Percentiles rank a stretch among this genome's conserved stretches.
Evolutionary conservation across 1,140 invertebrate genomes (phyloP).

Genomic region (Muscidifurax raptorellus): DNA sequence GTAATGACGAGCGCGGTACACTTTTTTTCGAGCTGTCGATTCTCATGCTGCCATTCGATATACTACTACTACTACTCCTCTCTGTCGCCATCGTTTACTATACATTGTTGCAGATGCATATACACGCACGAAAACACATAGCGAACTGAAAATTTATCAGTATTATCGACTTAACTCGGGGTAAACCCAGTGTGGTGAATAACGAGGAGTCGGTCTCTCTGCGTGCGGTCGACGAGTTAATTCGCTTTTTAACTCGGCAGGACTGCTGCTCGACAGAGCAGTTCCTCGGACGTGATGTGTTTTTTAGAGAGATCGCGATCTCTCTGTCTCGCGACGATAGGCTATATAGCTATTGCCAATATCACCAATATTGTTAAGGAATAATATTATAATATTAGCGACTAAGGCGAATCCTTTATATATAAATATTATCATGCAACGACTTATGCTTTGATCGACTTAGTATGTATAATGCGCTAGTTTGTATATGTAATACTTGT

Average conservation of each 20-base stretch:
- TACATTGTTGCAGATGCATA: not conserved
- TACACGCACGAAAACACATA: not conserved
- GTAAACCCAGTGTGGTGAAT: not conserved
- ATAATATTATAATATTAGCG: not conserved
- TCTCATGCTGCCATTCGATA: slow-evolving; percentile 26
- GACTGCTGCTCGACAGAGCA: not conserved
- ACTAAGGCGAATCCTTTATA: slow-evolving; percentile 23
- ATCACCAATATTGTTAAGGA: slow-evolving; percentile 13
- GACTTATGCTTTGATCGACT: not conserved
- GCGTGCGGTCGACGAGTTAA: slow-evolving; percentile 3
- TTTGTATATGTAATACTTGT: slow-evolving; percentile 20
- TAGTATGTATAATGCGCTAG: slow-evolving; percentile 14
- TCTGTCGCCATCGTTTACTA: not conserved
- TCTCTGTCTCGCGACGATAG: not conserved
- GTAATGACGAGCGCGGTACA: not conserved
- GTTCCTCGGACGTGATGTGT: no score
- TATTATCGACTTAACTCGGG: slow-evolving; percentile 54
- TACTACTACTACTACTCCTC: not conserved
- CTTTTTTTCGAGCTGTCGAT: not conserved
- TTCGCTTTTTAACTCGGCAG: not conserved
- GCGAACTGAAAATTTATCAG: slow-evolving; percentile 60
- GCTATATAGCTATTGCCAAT: not conserved
- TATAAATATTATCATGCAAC: not conserved
- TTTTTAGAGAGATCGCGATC: no score
- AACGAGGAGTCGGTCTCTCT: not conserved